Base-by-base conservation (phyloP, 2,797 vertebrate species). In the Limosa lapponica region DNA sequence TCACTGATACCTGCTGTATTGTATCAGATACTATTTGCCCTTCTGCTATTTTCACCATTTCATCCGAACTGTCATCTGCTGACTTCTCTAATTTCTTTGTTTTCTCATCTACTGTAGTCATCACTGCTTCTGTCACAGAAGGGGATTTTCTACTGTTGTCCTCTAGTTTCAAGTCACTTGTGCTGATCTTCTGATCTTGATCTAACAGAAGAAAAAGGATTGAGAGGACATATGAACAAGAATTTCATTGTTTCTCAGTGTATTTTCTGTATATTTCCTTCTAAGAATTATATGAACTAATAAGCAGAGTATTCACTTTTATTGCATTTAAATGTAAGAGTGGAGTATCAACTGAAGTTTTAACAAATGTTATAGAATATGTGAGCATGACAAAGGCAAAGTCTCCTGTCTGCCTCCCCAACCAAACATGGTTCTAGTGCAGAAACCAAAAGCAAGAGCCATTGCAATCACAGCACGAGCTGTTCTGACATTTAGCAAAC, bases 181-280 rank as follows among this genome's bases (percentile, higher is more conserved):
- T 57, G 66, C 19, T 94, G 90, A 87, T 96, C 95, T 73, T 96
- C 85, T 95, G 91, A 65, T 96, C 92, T 39, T 49, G 65, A 95
- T 96, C 98, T 99, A 88, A 94, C 6, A 4, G 55, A 20, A 80
- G 8, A 55, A 84, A 79, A 87, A 85, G 36, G 61, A 74, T 70
- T 34, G 24, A 88, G 20, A n/a, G 5, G 16, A 82, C 28, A 88
- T 10, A 57, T 44, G 16, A 91, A 80, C 16, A 87, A 86, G 41
- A 85, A 81, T 30, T 43, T 49, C 1, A 16, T 17, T 9, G 8
- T 6, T 89, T 64, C 20, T 34, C 11, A 77, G 51, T 2, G 11
- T 19, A 46, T 41, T 82, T 80, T 52, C 72, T 65, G 17, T 36
- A 27, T 41, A 69, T 16, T 13, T 78, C 34, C n/a, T 72, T 59